Conservation (phyloP, 2,888 invertebrate species). For the Pycnomerus fuliginosus region DNA sequence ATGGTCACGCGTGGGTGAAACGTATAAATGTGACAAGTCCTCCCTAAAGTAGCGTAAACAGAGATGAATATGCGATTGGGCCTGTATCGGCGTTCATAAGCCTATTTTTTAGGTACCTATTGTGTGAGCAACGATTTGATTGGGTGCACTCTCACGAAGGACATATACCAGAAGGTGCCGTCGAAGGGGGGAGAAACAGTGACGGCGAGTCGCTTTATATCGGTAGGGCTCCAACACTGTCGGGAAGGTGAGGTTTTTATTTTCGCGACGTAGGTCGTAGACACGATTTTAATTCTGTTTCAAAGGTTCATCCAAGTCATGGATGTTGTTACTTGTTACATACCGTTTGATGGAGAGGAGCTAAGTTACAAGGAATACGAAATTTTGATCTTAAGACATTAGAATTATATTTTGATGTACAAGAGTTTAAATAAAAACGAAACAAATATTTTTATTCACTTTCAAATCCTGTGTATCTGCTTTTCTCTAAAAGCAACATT, state of each 20-base stretch:
- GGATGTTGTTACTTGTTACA: slow-evolving; percentile 63
- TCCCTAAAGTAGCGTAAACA: too few species aligned
- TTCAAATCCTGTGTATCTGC: too few species aligned
- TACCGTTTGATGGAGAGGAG: slow-evolving; percentile 69
- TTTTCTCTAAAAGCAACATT: too few species aligned
- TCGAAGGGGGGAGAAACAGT: slow-evolving; percentile 56
- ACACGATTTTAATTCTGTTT: slow-evolving; percentile 30
- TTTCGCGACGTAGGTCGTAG: neutral
- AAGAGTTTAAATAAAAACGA: too few species aligned
- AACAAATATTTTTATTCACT: too few species aligned
- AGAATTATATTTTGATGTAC: neutral
- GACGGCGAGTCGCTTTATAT: slow-evolving; percentile 58
- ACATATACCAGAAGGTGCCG: slow-evolving; percentile 57
- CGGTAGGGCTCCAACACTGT: slow-evolving; percentile 59
- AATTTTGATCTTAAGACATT: slow-evolving; percentile 54
- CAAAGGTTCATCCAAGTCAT: slow-evolving; percentile 65
- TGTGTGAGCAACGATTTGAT: slow-evolving; percentile 57
- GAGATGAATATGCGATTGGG: too few species aligned
- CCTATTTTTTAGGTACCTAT: slow-evolving; percentile 49
- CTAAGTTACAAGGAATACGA: slow-evolving; percentile 66
- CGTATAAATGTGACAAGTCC: too few species aligned
- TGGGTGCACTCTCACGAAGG: slow-evolving; percentile 55
- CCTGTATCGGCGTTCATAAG: too few species aligned
- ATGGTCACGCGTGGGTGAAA: too few species aligned
- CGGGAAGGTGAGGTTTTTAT: slow-evolving; percentile 53